phyloP scores from a whole-genome alignment of 2,888 invertebrate species.

The Luperina nickerlii region DNA sequence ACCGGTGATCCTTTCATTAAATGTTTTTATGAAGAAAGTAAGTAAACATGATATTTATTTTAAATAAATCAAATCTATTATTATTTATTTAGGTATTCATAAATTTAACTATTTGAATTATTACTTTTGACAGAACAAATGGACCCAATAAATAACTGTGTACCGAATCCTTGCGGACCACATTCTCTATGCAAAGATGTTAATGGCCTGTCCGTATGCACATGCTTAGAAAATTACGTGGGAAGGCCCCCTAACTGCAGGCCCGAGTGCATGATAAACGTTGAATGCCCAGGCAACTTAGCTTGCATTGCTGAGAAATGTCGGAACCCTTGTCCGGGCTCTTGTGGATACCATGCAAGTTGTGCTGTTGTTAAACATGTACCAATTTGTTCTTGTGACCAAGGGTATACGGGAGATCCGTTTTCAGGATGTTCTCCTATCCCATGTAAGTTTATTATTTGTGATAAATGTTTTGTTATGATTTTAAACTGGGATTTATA shows the following conservation, averaged over 20 bases:
- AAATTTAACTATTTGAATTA: constrained; percentile 29
- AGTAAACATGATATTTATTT: constrained; percentile 76
- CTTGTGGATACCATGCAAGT: constrained; percentile 93
- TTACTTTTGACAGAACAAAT: constrained; percentile 81
- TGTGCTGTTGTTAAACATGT: constrained; percentile 93
- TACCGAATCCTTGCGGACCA: constrained; percentile 94
- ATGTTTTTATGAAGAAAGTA: constrained; percentile 92
- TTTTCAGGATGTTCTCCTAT: constrained; percentile 93
- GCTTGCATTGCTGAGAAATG: constrained; percentile 94
- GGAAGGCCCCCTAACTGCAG: constrained; percentile 95
- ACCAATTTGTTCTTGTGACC: constrained; percentile 93
- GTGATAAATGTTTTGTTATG: background rate
- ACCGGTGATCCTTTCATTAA: constrained; percentile 94
- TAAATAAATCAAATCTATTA: background rate
- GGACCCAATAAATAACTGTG: constrained; percentile 90
- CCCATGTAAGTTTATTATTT: constrained; percentile 87
- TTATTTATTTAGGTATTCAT: background rate
- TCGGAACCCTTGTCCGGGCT: constrained; percentile 93
- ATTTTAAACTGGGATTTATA: background rate
- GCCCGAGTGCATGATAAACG: constrained; percentile 93
- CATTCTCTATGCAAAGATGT: constrained; percentile 93
- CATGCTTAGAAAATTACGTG: constrained; percentile 93
- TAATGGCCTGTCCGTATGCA: constrained; percentile 93
- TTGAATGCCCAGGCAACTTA: constrained; percentile 93
- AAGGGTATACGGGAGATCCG: constrained; percentile 94